Evolutionary conservation across 2,888 invertebrate genomes (phyloP).

Genomic region (Hymenopus coronatus): DNA sequence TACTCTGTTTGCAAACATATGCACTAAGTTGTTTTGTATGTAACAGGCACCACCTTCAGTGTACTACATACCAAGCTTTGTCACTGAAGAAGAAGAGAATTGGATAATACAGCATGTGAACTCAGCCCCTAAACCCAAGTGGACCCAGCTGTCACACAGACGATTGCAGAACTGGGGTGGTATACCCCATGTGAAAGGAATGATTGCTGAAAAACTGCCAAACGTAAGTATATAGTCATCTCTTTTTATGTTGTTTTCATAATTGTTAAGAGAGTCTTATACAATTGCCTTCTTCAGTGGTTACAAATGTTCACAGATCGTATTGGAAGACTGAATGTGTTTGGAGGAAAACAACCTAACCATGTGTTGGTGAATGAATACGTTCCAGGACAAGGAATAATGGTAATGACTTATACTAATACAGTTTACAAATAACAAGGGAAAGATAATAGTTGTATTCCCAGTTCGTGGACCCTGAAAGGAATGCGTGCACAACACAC

Average conservation of each 20-base stretch:
- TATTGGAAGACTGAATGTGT: conserved; percentile 65
- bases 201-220: conserved; percentile 89
- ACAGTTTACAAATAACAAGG: not conserved
- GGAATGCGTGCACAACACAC: too few relatives aligned
- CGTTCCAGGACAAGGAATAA: conserved; percentile 88
- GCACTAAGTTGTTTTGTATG: not conserved
- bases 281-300: conserved; percentile 57
- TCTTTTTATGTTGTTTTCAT: too few relatives aligned
- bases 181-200: conserved; percentile 86
- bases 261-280: too few relatives aligned
- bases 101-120: conserved; percentile 71
- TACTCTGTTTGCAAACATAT: too few relatives aligned
- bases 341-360: conserved; percentile 72
- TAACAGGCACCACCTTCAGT: conserved; percentile 47
- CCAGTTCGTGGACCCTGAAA: too few relatives aligned
- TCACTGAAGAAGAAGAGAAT: conserved; percentile 69
- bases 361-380: conserved; percentile 96
- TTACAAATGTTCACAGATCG: conserved; percentile 67
- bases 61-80: conserved; percentile 85
- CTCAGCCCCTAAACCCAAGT: conserved; percentile 85
- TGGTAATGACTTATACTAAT: conserved; percentile 54
- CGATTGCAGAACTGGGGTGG: conserved; percentile 98
- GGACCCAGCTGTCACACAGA: conserved; percentile 89
- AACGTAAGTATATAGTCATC: conserved; percentile 40
- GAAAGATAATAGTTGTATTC: too few relatives aligned